Evolutionary conservation across 1,140 invertebrate species (phyloP).

Genomic region (Trichonephila clavipes): DNA sequence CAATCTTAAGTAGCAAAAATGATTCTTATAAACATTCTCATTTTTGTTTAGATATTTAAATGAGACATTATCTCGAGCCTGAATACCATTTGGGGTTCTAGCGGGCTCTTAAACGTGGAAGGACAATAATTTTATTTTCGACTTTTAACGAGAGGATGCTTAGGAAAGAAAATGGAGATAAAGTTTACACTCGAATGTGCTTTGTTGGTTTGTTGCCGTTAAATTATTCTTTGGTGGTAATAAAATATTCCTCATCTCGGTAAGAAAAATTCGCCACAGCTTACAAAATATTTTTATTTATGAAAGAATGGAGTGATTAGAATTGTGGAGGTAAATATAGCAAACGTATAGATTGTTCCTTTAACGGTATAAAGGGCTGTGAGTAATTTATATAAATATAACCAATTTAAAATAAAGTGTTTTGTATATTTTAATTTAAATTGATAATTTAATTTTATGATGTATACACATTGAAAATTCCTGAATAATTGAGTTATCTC

Average conservation of each 20-base stretch:
- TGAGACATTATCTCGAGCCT: not conserved
- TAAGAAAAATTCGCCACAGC: not conserved
- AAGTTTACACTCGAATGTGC: not conserved
- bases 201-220: not conserved
- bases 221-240: not conserved
- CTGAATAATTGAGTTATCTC: too few species aligned
- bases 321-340: too few species aligned
- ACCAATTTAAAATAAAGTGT: too few species aligned
- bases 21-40: not conserved
- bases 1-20: not conserved
- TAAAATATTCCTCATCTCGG: not conserved
- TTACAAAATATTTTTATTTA: too few species aligned
- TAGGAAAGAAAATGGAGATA: not conserved
- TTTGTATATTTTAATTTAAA: too few species aligned
- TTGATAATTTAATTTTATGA: too few species aligned
- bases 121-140: slow-evolving; percentile 21
- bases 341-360: too few species aligned
- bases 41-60: slow-evolving; percentile 22
- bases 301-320: too few species aligned
- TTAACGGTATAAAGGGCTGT: too few species aligned
- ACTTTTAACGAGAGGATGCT: not conserved
- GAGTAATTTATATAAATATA: too few species aligned
- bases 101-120: not conserved
- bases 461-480: too few species aligned
- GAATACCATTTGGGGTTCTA: not conserved